Evolutionary conservation across 2,888 invertebrate species (phyloP).

Genomic region (Drosophila affinis): DNA sequence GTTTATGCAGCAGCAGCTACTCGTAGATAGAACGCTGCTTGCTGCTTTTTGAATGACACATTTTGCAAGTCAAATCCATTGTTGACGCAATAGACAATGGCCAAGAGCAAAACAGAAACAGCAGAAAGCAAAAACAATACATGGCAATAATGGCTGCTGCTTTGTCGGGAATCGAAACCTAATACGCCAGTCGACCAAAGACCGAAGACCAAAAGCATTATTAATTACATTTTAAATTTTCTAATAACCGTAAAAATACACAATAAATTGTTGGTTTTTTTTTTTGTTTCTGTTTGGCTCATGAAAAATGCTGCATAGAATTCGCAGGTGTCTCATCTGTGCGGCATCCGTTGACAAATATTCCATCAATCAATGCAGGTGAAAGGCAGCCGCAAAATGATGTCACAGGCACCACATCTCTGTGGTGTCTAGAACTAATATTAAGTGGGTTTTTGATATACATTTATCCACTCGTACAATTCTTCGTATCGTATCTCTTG

Average conservation of each 20-base stretch:
- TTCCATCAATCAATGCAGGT: constrained; percentile 69
- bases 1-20: constrained; percentile 8
- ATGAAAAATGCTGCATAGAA: constrained; percentile 28
- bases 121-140: constrained; percentile 10
- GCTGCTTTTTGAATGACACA: constrained; percentile 48
- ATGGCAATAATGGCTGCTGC: constrained; percentile 35
- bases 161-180: constrained; percentile 51
- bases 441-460: constrained; percentile 15
- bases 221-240: constrained; percentile 69
- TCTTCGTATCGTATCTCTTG: constrained; percentile 1
- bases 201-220: constrained; percentile 53
- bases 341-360: constrained; percentile 58
- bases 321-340: constrained; percentile 42
- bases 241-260: constrained; percentile 71
- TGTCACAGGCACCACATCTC: constrained; percentile 31
- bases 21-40: constrained; percentile 26
- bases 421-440: constrained; percentile 25
- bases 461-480: not conserved
- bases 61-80: constrained; percentile 45
- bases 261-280: constrained; percentile 42
- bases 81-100: constrained; percentile 52
- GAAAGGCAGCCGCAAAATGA: constrained; percentile 58
- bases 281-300: constrained; percentile 9
- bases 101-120: constrained; percentile 5
- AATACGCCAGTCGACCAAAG: constrained; percentile 41